These are phyloP conservation scores for Aplysina aerophoba DNA, from an alignment of 37 sponge, comb jelly and placozoan genomes.

Conservation along the genomic window DNA sequence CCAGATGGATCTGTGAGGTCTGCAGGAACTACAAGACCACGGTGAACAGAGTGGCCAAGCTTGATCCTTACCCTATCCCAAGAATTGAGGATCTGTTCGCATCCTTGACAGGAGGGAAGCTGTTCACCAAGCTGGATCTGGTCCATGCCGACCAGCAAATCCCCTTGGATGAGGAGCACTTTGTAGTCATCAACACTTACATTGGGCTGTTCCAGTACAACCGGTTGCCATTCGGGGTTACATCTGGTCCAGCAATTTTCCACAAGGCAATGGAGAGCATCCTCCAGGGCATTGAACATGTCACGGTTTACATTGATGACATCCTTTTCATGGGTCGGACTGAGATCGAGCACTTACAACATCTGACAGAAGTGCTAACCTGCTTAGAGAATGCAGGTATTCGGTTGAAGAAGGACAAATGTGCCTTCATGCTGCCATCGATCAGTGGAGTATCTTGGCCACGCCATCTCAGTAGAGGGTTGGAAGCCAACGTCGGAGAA, in stretches of 20 bases:
- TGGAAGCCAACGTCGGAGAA: background rate
- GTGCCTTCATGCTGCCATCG: background rate
- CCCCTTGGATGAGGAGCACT: background rate
- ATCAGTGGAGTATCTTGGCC: background rate
- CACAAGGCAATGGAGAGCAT: background rate
- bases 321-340: background rate
- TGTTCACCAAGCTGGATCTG: background rate
- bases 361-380: background rate
- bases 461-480: background rate
- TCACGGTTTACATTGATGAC: background rate
- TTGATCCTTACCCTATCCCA: conserved; percentile 1
- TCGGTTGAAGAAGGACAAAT: background rate
- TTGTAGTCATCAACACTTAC: background rate
- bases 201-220: background rate
- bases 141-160: conserved; percentile 19
- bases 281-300: background rate
- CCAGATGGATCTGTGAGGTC: background rate
- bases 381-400: background rate
- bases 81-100: background rate
- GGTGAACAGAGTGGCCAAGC: background rate
- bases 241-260: background rate
- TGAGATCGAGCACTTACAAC: background rate
- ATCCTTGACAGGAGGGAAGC: background rate
- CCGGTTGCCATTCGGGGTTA: background rate
- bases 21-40: conserved; percentile 3